A percentile compares a stretch with the other conserved stretches of the same genome.
These are phyloP conservation scores for Biston betularia DNA, from an alignment of 2,888 invertebrate species.

Conservation along the genomic window DNA sequence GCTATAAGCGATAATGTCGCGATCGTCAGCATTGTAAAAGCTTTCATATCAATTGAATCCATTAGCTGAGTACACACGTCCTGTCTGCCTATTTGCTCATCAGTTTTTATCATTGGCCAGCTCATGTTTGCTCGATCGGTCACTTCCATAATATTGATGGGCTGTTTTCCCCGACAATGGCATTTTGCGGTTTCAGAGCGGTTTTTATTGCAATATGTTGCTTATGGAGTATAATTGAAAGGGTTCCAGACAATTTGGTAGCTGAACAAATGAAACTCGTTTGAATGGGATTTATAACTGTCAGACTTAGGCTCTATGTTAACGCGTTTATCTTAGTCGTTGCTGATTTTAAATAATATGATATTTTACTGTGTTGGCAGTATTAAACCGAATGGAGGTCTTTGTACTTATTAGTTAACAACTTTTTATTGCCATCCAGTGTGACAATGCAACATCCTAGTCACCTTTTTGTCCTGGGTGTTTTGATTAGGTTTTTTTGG, in stretches of 20 bases:
- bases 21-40: constrained; percentile 82
- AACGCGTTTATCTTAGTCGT: constrained; percentile 3
- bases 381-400: not conserved
- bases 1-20: constrained; percentile 66
- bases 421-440: no score
- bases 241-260: constrained; percentile 22
- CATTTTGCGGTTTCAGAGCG: constrained; percentile 54
- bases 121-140: constrained; percentile 83
- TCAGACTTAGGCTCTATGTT: constrained; percentile 3
- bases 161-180: constrained; percentile 68
- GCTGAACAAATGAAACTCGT: constrained; percentile 1
- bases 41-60: constrained; percentile 87
- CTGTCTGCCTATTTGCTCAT: constrained; percentile 84
- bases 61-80: constrained; percentile 85
- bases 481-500: no score
- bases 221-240: constrained; percentile 32
- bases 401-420: not conserved
- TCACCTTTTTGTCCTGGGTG: no score
- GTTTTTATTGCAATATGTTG: constrained; percentile 57
- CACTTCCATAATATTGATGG: constrained; percentile 83
- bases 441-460: no score
- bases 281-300: constrained; percentile 2
- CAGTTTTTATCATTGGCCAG: constrained; percentile 85
- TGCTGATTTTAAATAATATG: no score
- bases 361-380: no score